Evolutionary conservation across 2,797 vertebrate species (phyloP).

Genomic region (Pogoniulus pusillus): DNA sequence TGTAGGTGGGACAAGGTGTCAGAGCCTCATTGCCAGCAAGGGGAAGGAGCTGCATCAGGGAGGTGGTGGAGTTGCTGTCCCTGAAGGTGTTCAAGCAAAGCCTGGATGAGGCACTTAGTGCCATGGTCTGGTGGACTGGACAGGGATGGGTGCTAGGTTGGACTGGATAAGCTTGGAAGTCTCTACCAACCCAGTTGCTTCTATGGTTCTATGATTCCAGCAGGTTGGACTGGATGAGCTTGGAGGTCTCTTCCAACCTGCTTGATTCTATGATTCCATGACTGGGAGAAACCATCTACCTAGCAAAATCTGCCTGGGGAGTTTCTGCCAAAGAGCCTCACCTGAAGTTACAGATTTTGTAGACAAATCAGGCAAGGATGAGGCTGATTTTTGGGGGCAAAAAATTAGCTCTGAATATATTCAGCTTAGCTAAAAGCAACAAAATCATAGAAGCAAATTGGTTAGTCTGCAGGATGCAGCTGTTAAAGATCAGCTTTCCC

Average conservation of each 20-base stretch:
- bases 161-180: no score
- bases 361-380: not conserved
- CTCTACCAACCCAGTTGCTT: no score
- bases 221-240: no score
- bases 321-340: not conserved
- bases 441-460: not conserved
- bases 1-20: not conserved
- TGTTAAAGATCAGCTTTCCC: conserved; percentile 7
- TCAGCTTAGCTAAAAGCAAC: not conserved
- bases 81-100: no score
- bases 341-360: not conserved
- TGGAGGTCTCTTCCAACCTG: no score
- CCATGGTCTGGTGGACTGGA: no score
- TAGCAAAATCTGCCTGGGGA: not conserved
- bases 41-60: rapidly evolving
- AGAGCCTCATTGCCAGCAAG: not conserved
- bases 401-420: not conserved
- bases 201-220: no score
- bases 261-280: no score
- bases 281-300: not conserved
- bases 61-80: no score
- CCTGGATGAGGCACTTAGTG: no score
- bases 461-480: not conserved
- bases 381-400: not conserved
- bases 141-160: no score